Percentiles rank a stretch among this genome's conserved stretches.
phyloP scores from a whole-genome alignment of 2,797 vertebrate genomes.

The Myioborus melanocephalus region DNA sequence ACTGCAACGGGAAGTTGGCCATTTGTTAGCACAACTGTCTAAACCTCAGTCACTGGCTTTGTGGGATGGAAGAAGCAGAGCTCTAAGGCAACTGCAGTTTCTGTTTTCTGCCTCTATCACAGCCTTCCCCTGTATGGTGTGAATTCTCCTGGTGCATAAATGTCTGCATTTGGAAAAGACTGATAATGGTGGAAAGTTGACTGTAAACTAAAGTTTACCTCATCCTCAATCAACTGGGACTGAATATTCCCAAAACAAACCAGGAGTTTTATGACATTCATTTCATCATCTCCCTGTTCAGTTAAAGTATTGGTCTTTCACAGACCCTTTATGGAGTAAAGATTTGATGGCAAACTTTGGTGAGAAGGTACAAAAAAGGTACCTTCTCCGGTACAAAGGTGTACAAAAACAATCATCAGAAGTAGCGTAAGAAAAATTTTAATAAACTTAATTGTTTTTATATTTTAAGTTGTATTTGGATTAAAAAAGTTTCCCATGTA shows the following conservation, averaged over 20 bases:
- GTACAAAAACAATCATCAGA: background rate
- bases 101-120: background rate
- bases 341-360: background rate
- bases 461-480: background rate
- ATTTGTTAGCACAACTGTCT: background rate
- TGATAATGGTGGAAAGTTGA: background rate
- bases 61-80: background rate
- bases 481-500: background rate
- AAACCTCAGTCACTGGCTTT: background rate
- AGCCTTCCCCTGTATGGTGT: fast-evolving
- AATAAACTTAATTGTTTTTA: background rate
- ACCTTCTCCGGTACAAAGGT: background rate
- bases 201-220: background rate
- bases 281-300: background rate
- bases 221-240: background rate
- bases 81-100: background rate
- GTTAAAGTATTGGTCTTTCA: background rate
- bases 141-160: background rate
- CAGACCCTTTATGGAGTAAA: background rate
- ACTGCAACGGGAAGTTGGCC: background rate
- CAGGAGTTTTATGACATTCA: background rate
- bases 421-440: background rate
- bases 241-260: background rate
- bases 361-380: background rate
- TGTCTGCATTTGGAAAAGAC: background rate